Conservation (phyloP, 1,140 invertebrate species). For the Sitophilus oryzae region DNA sequence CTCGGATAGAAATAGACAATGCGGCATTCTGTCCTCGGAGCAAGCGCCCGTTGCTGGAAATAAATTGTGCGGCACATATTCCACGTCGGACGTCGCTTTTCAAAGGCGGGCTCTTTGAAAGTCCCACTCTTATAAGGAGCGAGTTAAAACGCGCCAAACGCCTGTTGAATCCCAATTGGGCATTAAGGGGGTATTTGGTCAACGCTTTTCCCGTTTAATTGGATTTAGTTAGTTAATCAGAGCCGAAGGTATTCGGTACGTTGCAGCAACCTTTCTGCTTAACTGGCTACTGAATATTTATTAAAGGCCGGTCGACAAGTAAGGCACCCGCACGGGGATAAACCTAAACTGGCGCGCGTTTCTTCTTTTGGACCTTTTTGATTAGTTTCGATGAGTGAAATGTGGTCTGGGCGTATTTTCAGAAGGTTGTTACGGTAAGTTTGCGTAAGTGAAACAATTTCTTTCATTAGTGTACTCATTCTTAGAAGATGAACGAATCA, state of each 20-base stretch:
- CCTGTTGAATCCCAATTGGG: conserved; percentile 23
- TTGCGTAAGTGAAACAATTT: too few species aligned
- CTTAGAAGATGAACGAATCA: too few species aligned
- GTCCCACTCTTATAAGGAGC: conserved; percentile 15
- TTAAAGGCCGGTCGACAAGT: too few species aligned
- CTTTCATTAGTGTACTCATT: too few species aligned
- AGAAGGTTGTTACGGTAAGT: too few species aligned
- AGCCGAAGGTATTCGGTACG: conserved; percentile 9
- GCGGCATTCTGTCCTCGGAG: background rate
- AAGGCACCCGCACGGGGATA: too few species aligned
- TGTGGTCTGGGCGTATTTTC: too few species aligned
- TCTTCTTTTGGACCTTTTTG: too few species aligned
- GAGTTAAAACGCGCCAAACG: conserved; percentile 18
- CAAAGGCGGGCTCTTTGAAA: conserved; percentile 9
- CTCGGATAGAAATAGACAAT: too few species aligned
- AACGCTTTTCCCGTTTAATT: conserved; percentile 15
- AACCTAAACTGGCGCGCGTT: too few species aligned
- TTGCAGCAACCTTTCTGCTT: background rate
- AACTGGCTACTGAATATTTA: background rate
- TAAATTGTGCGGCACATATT: background rate
- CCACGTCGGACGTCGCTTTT: conserved; percentile 9
- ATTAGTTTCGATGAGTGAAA: too few species aligned
- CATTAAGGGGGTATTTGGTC: conserved; percentile 14
- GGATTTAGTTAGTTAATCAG: conserved; percentile 22
- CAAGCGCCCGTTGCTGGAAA: background rate